Evolutionary conservation across 2,888 invertebrate genomes (phyloP), one percentile per base, ranked within the genome.

Genomic region (Drosophila subquinaria): DNA sequence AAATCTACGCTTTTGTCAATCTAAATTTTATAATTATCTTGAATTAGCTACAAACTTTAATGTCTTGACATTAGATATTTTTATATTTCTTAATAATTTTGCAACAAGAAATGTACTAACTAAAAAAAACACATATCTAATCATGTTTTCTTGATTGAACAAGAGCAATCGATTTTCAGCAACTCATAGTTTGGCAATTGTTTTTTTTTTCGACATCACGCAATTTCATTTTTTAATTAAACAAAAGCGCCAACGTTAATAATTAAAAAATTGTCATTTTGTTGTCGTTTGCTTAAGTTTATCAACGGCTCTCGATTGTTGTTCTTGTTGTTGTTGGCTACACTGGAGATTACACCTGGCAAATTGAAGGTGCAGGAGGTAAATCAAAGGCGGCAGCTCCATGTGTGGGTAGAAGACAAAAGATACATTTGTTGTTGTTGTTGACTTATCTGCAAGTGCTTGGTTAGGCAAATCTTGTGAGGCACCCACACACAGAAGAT

Each of bases 271-370:
- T 82, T 83, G 83, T 83, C 86, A 70, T 84, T 50, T 82, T 76
- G 61, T 68, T 82, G 88, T 77, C 83, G 83, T 88, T 84, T 78
- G 81, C 76, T 88, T 88, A 86, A 72, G 75, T 80, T 88, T 83
- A 80, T 84, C 76, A 68, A 55, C 67, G 42, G 15, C 69, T 76
- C 36, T 61, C 45, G 42, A 50, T 62, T 70, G 43, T 50, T 51
- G 42, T 23, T 38, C 30, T 62, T 70, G 65, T 42, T 65, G 60
- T 47, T 65, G 48, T 50, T 51, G 42, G 68, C 71, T 82, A 83
- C 80, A 84, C 69, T 73, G 40, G 61, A 84, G 84, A 84, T 84
- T 84, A 84, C 89, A 86, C 83, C 79, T 88, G 73, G 81, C 81
- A 75, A 84, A 81, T 85, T 85, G 86, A 45, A 42, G 52, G 48